Conservation (phyloP, 2,888 invertebrate genomes). For the Andrena camellia region DNA sequence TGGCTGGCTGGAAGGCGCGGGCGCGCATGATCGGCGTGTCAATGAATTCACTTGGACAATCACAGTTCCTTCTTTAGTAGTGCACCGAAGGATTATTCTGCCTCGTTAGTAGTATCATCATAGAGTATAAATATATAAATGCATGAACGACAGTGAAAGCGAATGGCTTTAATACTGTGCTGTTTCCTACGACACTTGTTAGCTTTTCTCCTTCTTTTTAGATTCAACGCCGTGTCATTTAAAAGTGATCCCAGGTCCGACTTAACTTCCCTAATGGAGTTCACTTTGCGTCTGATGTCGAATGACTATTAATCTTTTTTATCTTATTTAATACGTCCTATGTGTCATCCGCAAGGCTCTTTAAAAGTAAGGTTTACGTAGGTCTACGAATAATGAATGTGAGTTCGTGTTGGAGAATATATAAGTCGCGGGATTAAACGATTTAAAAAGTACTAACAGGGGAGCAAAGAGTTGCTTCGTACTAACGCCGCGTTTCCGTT, state of each 20-base stretch:
- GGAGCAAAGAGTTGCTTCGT: constrained; percentile 21
- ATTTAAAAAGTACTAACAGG: constrained; percentile 8
- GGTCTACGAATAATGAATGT: constrained; percentile 13
- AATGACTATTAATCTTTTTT: background rate
- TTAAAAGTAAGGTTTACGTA: constrained; percentile 1
- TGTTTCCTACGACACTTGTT: constrained; percentile 13
- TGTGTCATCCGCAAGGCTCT: background rate
- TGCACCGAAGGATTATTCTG: constrained; percentile 22
- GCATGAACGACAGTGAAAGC: constrained; percentile 42
- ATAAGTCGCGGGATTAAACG: constrained; percentile 29
- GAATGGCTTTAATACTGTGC: constrained; percentile 61
- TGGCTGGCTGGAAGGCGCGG: constrained; percentile 51
- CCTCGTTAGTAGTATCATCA: constrained; percentile 3
- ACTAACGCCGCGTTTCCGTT: constrained; percentile 18
- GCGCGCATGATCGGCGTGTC: constrained; percentile 27
- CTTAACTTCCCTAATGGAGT: background rate
- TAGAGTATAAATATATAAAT: constrained; percentile 47
- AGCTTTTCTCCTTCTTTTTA: background rate
- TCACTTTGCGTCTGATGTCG: background rate
- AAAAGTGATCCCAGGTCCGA: background rate
- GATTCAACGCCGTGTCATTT: background rate
- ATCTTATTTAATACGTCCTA: background rate
- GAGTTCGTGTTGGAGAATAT: constrained; percentile 6
- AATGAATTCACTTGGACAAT: constrained; percentile 26
- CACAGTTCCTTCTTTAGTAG: constrained; percentile 14